Conservation (phyloP, 2,797 vertebrate species). For the Intellagama lesueurii region DNA sequence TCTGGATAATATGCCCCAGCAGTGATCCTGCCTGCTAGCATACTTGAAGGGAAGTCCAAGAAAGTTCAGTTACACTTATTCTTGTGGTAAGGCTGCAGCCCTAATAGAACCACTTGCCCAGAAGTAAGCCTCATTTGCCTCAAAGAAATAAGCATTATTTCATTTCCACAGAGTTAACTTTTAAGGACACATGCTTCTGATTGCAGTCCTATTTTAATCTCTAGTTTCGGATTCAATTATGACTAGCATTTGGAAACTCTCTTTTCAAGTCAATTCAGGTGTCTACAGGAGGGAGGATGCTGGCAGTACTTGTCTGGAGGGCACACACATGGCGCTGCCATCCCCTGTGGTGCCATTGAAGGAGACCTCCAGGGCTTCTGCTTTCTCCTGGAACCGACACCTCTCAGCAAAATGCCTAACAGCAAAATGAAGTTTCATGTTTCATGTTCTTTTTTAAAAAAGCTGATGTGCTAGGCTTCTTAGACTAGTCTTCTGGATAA, state of each 20-base stretch:
- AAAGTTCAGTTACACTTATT: no score
- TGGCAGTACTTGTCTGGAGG: not conserved
- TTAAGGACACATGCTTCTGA: not conserved
- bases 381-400: not conserved
- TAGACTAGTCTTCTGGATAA: conserved; percentile 36
- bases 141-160: not conserved
- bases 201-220: not conserved
- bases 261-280: not conserved
- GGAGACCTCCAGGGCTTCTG: not conserved
- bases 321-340: not conserved
- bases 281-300: not conserved
- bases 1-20: no score
- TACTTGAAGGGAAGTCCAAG: no score
- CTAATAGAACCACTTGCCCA: no score
- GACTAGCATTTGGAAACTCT: not conserved
- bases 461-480: not conserved
- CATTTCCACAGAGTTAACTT: not conserved
- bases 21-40: no score
- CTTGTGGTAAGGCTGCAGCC: no score
- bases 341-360: not conserved
- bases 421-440: conserved; percentile 8
- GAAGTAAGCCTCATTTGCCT: no score
- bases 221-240: not conserved
- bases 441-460: conserved; percentile 9
- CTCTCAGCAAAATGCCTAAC: not conserved